Percentiles rank a stretch among this genome's conserved stretches.
Evolutionary conservation across 2,888 invertebrate genomes (phyloP).

Genomic region (Halocaridina rubra): DNA sequence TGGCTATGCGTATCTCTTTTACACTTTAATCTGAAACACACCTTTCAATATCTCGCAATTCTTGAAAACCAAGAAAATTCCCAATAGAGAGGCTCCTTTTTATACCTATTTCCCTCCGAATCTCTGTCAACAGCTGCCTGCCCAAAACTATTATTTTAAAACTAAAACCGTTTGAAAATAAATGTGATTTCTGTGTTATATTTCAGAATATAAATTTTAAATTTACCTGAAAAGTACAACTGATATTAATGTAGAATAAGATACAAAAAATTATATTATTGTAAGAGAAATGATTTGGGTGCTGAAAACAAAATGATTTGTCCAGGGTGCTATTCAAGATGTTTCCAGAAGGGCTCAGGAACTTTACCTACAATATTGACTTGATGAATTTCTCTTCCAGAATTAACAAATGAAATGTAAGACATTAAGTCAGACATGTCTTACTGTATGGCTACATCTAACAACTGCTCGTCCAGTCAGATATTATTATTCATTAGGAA

Average conservation of each 20-base stretch:
- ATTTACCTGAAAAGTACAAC: conserved; percentile 59
- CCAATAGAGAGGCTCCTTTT: too few species aligned
- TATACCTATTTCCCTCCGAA: background rate
- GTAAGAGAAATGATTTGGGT: conserved; percentile 50
- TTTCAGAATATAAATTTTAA: conserved; percentile 51
- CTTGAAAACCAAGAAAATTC: too few species aligned
- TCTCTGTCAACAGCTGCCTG: background rate
- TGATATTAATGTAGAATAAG: conserved; percentile 57
- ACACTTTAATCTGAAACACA: too few species aligned
- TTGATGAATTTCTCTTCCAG: background rate
- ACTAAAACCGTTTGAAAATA: too few species aligned
- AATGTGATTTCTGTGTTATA: background rate
- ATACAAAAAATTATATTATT: conserved; percentile 37
- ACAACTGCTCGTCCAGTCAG: conserved; percentile 32
- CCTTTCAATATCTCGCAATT: too few species aligned
- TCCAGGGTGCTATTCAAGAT: conserved; percentile 54
- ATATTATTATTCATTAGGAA: conserved; percentile 49
- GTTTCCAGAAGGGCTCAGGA: conserved; percentile 57
- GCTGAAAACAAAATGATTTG: conserved; percentile 42
- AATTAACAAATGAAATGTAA: background rate
- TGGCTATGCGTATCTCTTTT: too few species aligned
- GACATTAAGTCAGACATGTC: too few species aligned
- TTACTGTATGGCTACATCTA: background rate
- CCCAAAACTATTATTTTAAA: background rate
- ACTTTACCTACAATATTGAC: conserved; percentile 42